Conservation (phyloP, 2,113 vertebrate species). For the Ictidomys tridecemlineatus region DNA sequence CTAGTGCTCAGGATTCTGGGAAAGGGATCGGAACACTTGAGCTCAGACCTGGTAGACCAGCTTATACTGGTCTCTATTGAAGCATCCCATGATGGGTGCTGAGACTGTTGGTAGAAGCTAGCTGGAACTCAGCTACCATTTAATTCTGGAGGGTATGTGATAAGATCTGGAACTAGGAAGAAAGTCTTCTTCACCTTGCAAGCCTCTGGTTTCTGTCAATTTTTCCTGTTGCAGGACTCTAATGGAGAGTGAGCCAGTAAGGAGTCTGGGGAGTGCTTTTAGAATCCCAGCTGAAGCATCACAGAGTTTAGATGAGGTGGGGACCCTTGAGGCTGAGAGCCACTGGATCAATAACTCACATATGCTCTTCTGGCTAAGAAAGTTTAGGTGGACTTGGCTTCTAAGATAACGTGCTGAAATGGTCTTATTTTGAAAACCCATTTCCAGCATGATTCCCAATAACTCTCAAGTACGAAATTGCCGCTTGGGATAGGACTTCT, state of each 20-base stretch:
- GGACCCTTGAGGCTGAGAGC: neutral
- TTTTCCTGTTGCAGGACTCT: neutral
- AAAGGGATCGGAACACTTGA: neutral
- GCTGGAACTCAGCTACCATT: neutral
- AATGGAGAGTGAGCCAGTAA: neutral
- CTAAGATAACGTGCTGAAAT: conserved; percentile 17
- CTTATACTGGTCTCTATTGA: fast-evolving
- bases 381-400: neutral
- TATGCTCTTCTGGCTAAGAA: neutral
- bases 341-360: neutral
- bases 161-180: neutral
- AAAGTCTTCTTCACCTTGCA: neutral
- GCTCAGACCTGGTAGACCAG: neutral
- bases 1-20: neutral
- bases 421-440: conserved; percentile 40
- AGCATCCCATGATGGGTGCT: fast-evolving
- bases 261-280: neutral
- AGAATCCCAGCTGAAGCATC: neutral
- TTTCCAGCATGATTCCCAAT: conserved; percentile 42
- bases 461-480: conserved; percentile 49
- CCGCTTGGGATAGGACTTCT: neutral
- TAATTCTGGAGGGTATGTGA: neutral
- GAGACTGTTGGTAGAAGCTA: neutral
- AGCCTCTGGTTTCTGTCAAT: neutral
- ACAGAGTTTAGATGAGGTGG: neutral